Percentiles rank a stretch among this genome's conserved stretches.
phyloP scores from a whole-genome alignment of 2,888 invertebrate genomes.

The Drosophila picticornis region DNA sequence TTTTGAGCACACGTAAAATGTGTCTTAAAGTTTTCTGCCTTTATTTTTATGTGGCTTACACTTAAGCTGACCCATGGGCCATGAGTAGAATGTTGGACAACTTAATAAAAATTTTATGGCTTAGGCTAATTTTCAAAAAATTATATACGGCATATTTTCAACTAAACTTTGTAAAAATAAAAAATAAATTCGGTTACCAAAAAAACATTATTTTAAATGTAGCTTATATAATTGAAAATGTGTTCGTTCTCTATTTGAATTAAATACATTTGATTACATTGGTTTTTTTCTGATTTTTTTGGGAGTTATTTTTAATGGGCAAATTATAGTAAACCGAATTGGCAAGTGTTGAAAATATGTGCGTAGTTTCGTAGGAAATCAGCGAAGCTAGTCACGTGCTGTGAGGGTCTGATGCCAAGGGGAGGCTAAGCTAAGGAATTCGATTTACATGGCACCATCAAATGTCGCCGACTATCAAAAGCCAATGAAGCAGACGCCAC shows the following conservation, averaged over 20 bases:
- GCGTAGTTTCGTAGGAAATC: conserved; percentile 24
- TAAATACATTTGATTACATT: conserved; percentile 4
- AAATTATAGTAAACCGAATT: conserved; percentile 37
- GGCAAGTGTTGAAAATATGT: conserved; percentile 20
- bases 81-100: conserved; percentile 19
- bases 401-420: conserved; percentile 67
- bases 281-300: conserved; percentile 12
- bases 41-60: conserved; percentile 36
- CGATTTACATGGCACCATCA: conserved; percentile 52
- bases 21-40: conserved; percentile 30
- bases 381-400: conserved; percentile 70
- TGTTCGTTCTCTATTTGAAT: conserved; percentile 5
- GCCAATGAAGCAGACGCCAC: conserved; percentile 38
- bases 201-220: conserved; percentile 16
- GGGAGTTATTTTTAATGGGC: conserved; percentile 29
- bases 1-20: conserved; percentile 27
- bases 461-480: conserved; percentile 56
- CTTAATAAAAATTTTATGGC: conserved; percentile 17
- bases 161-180: neutral
- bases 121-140: conserved; percentile 8
- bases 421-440: conserved; percentile 68
- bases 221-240: neutral
- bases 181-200: conserved; percentile 35
- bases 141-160: neutral
- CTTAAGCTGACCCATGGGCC: conserved; percentile 7